A percentile compares a stretch with the other conserved stretches of the same genome.
Evolutionary conservation across 2,113 vertebrate genomes (phyloP).

Genomic region (Cinclus cinclus): DNA sequence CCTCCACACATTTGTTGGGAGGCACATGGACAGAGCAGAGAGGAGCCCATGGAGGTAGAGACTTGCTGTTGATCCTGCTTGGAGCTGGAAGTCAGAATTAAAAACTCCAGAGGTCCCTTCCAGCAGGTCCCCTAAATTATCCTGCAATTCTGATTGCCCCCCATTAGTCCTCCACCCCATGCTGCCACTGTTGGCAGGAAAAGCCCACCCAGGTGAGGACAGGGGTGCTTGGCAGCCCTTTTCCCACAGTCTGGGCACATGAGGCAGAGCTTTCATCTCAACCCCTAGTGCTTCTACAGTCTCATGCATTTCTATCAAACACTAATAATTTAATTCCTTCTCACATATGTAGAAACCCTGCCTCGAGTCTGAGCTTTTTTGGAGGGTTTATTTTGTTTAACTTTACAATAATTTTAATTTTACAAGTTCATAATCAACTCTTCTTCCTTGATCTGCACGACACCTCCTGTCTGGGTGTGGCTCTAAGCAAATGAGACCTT

Average conservation of each 20-base stretch:
- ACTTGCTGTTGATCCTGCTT: not conserved
- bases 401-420: slow-evolving; percentile 4
- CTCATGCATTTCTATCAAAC: not conserved
- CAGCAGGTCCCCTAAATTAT: not conserved
- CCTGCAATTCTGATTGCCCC: not conserved
- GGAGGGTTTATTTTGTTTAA: not conserved
- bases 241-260: not conserved
- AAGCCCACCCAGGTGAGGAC: not conserved
- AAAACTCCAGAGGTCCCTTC: not conserved
- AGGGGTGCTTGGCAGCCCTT: not conserved
- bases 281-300: not conserved
- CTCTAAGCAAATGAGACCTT: slow-evolving; percentile 41
- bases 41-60: accelerated
- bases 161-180: not conserved
- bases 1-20: not conserved
- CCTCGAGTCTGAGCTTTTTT: not conserved
- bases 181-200: not conserved
- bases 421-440: slow-evolving; percentile 19
- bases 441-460: not conserved
- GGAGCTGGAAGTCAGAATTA: not conserved
- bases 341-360: not conserved
- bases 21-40: not conserved
- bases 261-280: not conserved
- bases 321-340: not conserved
- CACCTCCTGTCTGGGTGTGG: slow-evolving; percentile 6